These are phyloP conservation scores for Syngnathoides biaculeatus DNA, from an alignment of 2,113 vertebrate species.

Conservation along the genomic window DNA sequence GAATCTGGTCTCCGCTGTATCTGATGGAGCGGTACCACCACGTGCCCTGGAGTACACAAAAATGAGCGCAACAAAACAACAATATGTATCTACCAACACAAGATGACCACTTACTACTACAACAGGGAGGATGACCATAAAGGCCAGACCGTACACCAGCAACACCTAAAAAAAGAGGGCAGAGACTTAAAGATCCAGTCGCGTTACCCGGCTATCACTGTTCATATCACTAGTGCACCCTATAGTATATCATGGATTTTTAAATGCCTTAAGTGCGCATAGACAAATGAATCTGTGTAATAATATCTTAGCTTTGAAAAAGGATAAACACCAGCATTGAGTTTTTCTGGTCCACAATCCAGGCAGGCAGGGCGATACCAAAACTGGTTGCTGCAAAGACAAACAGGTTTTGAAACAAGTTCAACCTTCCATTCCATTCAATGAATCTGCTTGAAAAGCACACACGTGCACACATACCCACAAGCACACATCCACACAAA, in stretches of 20 bases:
- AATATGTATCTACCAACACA: neutral
- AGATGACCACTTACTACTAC: slow-evolving; percentile 83
- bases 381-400: slow-evolving; percentile 84
- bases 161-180: slow-evolving; percentile 79
- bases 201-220: too few species aligned
- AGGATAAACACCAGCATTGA: slow-evolving; percentile 86
- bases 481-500: neutral
- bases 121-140: slow-evolving; percentile 98
- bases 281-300: too few species aligned
- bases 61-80: neutral
- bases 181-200: neutral
- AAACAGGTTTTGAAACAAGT: neutral
- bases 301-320: neutral
- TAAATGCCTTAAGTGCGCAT: too few species aligned
- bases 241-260: too few species aligned
- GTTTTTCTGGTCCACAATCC: slow-evolving; percentile 99
- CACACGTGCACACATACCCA: neutral
- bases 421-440: neutral
- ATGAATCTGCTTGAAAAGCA: too few species aligned
- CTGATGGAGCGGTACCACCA: slow-evolving; percentile 99
- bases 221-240: too few species aligned
- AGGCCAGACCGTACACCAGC: slow-evolving; percentile 94
- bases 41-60: slow-evolving; percentile 78
- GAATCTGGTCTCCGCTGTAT: slow-evolving; percentile 97
- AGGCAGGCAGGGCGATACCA: slow-evolving; percentile 94